Conservation (phyloP, 1,140 invertebrate species). For the Leucophenga varia region DNA sequence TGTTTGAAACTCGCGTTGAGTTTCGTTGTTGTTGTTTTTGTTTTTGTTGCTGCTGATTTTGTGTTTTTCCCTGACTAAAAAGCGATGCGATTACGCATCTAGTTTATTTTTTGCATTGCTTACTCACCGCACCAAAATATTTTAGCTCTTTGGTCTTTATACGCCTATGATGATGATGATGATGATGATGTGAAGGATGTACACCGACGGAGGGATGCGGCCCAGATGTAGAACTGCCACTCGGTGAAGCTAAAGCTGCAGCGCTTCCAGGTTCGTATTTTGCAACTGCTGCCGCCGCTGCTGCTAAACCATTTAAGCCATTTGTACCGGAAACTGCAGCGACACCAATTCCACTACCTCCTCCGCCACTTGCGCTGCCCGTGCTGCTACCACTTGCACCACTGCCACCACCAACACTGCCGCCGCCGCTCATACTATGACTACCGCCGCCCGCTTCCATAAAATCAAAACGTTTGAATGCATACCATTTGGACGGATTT, state of each 20-base stretch:
- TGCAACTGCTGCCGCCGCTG: slow-evolving; percentile 35
- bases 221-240: slow-evolving; percentile 11
- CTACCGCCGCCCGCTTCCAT: slow-evolving; percentile 52
- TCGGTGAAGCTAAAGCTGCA: slow-evolving; percentile 3
- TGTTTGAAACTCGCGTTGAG: too few relatives aligned
- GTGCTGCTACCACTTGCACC: slow-evolving; percentile 4
- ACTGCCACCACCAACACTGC: slow-evolving; percentile 7
- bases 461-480: slow-evolving; percentile 52
- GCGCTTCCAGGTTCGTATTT: too few relatives aligned
- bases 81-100: slow-evolving; percentile 23
- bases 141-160: slow-evolving; percentile 55
- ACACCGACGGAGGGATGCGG: too few relatives aligned
- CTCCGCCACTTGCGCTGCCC: neutral
- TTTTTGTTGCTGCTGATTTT: slow-evolving; percentile 1
- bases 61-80: neutral
- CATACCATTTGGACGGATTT: slow-evolving; percentile 55
- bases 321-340: slow-evolving; percentile 18
- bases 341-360: slow-evolving; percentile 1
- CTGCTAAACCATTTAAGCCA: slow-evolving; percentile 38
- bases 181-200: slow-evolving; percentile 30
- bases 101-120: slow-evolving; percentile 27
- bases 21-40: slow-evolving; percentile 2
- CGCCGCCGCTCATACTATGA: slow-evolving; percentile 17
- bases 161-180: slow-evolving; percentile 38
- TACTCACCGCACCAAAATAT: slow-evolving; percentile 55